Percentiles rank a stretch among this genome's conserved stretches.
Conservation (phyloP, 53 echinoderm and acorn worm species). For the Luidia sarsii region DNA sequence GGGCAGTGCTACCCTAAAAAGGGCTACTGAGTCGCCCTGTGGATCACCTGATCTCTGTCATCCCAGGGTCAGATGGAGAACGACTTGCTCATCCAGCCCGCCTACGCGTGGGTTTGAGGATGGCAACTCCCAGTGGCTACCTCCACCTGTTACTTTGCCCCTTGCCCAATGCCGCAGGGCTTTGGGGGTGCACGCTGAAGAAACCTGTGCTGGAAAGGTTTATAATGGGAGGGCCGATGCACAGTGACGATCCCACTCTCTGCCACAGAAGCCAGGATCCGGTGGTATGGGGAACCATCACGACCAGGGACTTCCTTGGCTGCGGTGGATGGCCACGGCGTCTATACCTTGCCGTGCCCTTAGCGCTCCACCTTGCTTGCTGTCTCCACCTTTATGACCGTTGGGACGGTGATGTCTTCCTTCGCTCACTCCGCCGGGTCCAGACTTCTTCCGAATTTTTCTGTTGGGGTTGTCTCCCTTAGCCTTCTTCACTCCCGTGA, state of each 20-base stretch:
- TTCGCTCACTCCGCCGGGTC: slow-evolving; percentile 9
- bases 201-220: too few species aligned
- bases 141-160: slow-evolving; percentile 46
- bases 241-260: slow-evolving; percentile 47
- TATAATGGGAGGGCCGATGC: slow-evolving; percentile 18
- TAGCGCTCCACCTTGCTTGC: slow-evolving; percentile 30
- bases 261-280: slow-evolving; percentile 28
- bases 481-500: too few species aligned
- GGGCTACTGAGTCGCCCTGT: slow-evolving; percentile 45
- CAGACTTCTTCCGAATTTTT: too few species aligned
- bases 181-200: background rate
- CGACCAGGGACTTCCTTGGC: slow-evolving; percentile 39
- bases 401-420: background rate
- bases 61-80: slow-evolving; percentile 9
- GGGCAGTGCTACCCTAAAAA: slow-evolving; percentile 38
- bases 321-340: slow-evolving; percentile 49
- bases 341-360: slow-evolving; percentile 31
- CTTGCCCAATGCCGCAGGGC: slow-evolving; percentile 44
- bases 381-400: slow-evolving; percentile 26
- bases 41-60: slow-evolving; percentile 13
- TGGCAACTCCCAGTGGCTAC: slow-evolving; percentile 48
- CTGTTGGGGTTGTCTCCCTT: too few species aligned
- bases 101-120: slow-evolving; percentile 36
- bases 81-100: slow-evolving; percentile 18
- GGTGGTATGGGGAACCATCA: slow-evolving; percentile 24